Conservation (phyloP, 2,113 vertebrate genomes). For the Alligator sinensis region DNA sequence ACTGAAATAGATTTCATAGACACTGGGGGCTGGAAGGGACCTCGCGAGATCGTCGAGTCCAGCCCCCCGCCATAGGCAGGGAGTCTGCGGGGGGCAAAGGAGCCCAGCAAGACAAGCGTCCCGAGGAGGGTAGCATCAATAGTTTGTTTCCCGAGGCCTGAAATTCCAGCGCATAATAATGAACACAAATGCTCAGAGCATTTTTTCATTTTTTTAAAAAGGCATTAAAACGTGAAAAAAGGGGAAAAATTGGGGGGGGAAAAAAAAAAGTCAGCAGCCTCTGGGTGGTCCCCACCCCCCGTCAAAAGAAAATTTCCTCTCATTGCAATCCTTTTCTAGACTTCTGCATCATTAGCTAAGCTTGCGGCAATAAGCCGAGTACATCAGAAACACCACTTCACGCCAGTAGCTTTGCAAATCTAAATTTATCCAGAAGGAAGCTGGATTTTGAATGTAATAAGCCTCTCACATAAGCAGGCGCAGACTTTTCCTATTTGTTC, state of each 20-base stretch:
- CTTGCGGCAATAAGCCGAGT: background rate
- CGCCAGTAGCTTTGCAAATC: background rate
- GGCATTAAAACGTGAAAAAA: background rate
- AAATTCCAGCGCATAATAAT: too few species aligned
- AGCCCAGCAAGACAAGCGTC: too few species aligned
- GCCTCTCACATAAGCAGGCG: background rate
- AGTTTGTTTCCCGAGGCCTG: background rate
- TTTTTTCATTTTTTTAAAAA: background rate
- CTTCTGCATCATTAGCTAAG: rapidly evolving
- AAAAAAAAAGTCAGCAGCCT: too few species aligned
- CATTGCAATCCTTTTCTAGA: background rate
- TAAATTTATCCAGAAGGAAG: rapidly evolving
- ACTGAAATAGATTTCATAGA: too few species aligned
- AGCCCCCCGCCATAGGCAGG: too few species aligned
- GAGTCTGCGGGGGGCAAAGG: too few species aligned
- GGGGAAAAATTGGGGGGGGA: background rate
- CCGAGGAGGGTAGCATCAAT: too few species aligned
- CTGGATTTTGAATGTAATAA: background rate
- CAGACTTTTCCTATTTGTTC: rapidly evolving
- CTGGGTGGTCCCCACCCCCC: too few species aligned
- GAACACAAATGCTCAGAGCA: background rate
- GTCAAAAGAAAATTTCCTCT: too few species aligned
- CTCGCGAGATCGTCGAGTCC: too few species aligned
- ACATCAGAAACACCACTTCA: rapidly evolving
- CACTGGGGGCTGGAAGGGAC: too few species aligned